phyloP scores from a whole-genome alignment of 2,888 invertebrate genomes.

The Brachypterus glaber region DNA sequence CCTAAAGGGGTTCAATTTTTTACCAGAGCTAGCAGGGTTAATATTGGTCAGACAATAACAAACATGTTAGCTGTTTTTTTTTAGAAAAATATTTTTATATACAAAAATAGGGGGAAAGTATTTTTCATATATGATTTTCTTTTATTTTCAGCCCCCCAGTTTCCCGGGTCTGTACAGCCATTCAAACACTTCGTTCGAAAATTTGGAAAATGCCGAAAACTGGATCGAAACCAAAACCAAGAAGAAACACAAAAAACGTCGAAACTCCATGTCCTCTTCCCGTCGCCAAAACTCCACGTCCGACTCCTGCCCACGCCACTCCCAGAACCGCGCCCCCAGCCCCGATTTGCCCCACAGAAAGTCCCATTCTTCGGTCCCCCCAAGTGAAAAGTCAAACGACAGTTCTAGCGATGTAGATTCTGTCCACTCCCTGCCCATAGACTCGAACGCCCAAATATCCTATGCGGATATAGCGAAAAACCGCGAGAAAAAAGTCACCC shows the following conservation, averaged over 20 bases:
- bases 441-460: slow-evolving; percentile 42
- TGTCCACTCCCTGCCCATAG: slow-evolving; percentile 64
- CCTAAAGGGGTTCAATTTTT: no score
- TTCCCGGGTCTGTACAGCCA: slow-evolving; percentile 29
- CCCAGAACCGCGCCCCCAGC: slow-evolving; percentile 22
- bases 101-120: no score
- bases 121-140: slow-evolving; percentile 3
- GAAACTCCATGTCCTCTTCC: slow-evolving; percentile 42
- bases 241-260: slow-evolving; percentile 65
- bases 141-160: slow-evolving; percentile 22
- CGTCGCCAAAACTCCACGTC: slow-evolving; percentile 19
- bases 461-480: slow-evolving; percentile 76
- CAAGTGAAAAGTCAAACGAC: slow-evolving; percentile 72
- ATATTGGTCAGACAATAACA: no score
- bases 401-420: slow-evolving; percentile 79
- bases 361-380: slow-evolving; percentile 70
- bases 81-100: slow-evolving; percentile 1
- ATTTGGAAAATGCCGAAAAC: slow-evolving; percentile 57
- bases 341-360: slow-evolving; percentile 43
- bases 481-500: slow-evolving; percentile 29
- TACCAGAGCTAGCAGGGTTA: no score
- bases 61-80: no score
- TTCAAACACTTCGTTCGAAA: slow-evolving; percentile 36
- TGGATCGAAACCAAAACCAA: slow-evolving; percentile 77
- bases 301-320: slow-evolving; percentile 27